A percentile compares a stretch with the other conserved stretches of the same genome.
phyloP scores from a whole-genome alignment of 2,113 vertebrate species.

The Laticauda laticaudata region DNA sequence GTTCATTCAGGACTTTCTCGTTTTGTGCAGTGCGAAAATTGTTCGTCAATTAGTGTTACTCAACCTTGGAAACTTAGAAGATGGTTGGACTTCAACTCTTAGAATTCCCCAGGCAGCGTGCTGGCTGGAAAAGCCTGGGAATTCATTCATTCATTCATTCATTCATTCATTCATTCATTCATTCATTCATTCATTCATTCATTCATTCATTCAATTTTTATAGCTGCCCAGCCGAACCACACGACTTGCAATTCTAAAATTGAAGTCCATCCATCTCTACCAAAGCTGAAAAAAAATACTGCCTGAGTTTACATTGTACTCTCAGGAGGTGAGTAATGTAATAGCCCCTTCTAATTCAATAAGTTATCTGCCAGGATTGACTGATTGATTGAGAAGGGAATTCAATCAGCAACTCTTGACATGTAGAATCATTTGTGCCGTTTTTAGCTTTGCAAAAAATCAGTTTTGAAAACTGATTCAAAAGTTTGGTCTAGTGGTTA shows the following conservation, averaged over 20 bases:
- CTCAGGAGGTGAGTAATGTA: not conserved
- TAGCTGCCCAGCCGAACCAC: too few species aligned
- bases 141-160: not conserved
- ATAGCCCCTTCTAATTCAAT: too few species aligned
- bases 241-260: too few species aligned
- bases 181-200: too few species aligned
- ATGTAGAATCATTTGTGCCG: constrained; percentile 45
- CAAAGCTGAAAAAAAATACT: too few species aligned
- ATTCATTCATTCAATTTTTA: too few species aligned
- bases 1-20: not conserved
- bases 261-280: too few species aligned
- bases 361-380: not conserved
- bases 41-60: not conserved
- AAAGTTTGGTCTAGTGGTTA: not conserved
- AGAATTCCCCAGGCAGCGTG: not conserved
- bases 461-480: constrained; percentile 4
- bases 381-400: not conserved
- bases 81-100: not conserved
- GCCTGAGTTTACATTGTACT: not conserved
- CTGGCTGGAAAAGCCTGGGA: not conserved
- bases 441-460: constrained; percentile 35
- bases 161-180: too few species aligned
- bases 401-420: constrained; percentile 16
- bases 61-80: not conserved
- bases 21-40: not conserved